Evolutionary conservation across 2,888 invertebrate species (phyloP).

Genomic region (Agonopterix heracliana): DNA sequence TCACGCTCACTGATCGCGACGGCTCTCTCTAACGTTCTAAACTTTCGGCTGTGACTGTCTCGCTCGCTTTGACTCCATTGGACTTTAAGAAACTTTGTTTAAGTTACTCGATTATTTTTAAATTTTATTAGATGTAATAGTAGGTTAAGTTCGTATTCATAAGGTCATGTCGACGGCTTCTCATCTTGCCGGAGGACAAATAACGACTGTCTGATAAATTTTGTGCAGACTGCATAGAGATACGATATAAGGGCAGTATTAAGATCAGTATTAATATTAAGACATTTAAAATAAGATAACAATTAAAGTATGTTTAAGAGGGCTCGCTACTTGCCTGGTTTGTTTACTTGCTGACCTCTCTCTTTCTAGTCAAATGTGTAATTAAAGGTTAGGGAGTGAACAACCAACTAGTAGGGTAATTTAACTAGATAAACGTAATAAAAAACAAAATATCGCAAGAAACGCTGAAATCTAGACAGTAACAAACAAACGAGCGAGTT

Average conservation of each 20-base stretch:
- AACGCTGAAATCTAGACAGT: no score
- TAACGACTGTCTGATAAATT: no score
- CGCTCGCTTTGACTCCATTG: conserved; percentile 8
- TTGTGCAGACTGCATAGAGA: conserved; percentile 6
- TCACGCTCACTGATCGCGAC: no score
- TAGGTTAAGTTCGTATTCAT: no score
- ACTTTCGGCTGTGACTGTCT: conserved; percentile 1
- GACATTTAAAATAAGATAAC: conserved; percentile 29
- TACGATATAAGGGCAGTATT: conserved; percentile 40
- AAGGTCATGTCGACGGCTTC: background rate
- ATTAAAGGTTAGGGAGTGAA: conserved; percentile 24
- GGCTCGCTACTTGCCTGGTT: conserved; percentile 36
- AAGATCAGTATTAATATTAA: conserved; percentile 39
- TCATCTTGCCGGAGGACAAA: background rate
- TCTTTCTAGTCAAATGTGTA: conserved; percentile 17
- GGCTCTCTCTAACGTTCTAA: background rate
- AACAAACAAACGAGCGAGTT: no score
- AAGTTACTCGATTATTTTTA: background rate
- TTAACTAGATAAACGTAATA: no score
- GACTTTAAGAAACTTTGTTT: background rate
- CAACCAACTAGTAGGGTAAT: conserved; percentile 14
- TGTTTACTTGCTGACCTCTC: conserved; percentile 34
- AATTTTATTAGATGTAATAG: no score
- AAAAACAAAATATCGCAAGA: no score
- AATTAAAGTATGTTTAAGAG: conserved; percentile 30